A percentile compares a stretch with the other conserved stretches of the same genome.
phyloP scores from a whole-genome alignment of 2,888 invertebrate species.

The Apamea crenata region DNA sequence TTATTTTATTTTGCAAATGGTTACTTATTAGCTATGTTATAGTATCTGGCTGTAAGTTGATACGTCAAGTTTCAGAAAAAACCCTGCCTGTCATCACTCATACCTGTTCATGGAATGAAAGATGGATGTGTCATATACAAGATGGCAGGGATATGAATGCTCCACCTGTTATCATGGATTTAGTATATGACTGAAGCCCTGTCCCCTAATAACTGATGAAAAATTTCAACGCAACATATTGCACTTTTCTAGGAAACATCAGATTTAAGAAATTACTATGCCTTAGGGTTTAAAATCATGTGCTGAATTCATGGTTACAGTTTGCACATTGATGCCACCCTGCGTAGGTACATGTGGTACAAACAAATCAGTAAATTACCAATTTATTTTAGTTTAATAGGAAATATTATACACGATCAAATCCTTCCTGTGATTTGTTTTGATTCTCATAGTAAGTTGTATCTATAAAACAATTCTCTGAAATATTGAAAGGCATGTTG shows the following conservation, averaged over 20 bases:
- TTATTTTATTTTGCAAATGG: conserved; percentile 12
- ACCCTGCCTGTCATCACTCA: not conserved
- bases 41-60: not conserved
- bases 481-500: not conserved
- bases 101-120: no score
- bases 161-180: not conserved
- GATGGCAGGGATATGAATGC: no score
- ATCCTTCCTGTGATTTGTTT: not conserved
- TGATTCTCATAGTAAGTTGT: conserved; percentile 1
- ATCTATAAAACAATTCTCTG: conserved; percentile 2
- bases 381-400: not conserved
- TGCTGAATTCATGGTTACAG: no score
- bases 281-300: no score
- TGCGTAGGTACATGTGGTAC: not conserved
- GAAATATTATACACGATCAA: not conserved
- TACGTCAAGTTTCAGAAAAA: not conserved
- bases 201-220: no score
- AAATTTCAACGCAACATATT: no score
- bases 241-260: no score
- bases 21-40: not conserved
- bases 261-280: no score
- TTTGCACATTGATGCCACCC: no score
- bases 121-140: not conserved
- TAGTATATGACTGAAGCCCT: not conserved
- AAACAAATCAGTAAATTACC: not conserved